Evolutionary conservation across 2,113 vertebrate genomes (phyloP).

Genomic region (Eulemur rufifrons): DNA sequence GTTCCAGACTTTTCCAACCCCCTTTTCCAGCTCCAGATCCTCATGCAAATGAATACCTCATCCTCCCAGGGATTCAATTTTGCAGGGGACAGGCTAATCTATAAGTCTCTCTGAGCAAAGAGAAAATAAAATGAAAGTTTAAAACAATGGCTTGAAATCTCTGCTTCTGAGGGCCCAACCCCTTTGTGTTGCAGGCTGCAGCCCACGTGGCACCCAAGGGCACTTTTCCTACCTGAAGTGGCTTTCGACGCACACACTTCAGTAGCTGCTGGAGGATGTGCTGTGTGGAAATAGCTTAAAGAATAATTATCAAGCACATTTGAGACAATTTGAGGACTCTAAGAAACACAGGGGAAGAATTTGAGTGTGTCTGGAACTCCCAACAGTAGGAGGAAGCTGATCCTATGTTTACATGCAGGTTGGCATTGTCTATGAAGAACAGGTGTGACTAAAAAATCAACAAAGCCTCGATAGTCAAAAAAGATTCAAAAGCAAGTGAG

Average conservation of each 20-base stretch:
- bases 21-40: background rate
- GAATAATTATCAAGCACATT: background rate
- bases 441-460: background rate
- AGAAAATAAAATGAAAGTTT: background rate
- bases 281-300: background rate
- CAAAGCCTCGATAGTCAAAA: background rate
- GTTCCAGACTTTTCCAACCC: background rate
- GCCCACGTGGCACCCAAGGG: background rate
- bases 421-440: background rate
- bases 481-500: background rate
- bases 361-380: background rate
- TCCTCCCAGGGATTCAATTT: background rate
- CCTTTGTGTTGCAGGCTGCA: too few species aligned
- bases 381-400: background rate
- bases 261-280: background rate
- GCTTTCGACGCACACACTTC: background rate
- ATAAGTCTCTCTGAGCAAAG: background rate
- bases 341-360: background rate
- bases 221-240: background rate
- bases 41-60: background rate
- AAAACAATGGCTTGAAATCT: background rate
- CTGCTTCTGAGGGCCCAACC: background rate
- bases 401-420: background rate
- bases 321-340: background rate
- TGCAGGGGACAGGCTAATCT: background rate